phyloP scores from a whole-genome alignment of 2,888 invertebrate genomes.

The Lissonota sp. region DNA sequence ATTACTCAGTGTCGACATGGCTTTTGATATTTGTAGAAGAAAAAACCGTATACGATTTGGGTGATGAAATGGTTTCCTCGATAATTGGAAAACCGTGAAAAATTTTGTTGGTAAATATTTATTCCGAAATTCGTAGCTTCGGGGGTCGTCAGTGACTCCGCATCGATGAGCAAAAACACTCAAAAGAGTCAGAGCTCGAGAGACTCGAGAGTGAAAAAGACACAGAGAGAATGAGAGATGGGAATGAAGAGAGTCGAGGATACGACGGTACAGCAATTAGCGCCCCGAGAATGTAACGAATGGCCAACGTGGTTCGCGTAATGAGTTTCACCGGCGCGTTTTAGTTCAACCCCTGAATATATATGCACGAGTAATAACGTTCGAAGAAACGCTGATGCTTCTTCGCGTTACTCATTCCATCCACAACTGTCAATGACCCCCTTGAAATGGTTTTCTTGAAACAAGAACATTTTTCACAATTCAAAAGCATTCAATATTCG shows the following conservation, averaged over 20 bases:
- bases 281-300: conserved; percentile 41
- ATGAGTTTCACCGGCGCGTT: conserved; percentile 42
- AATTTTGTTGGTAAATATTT: conserved; percentile 4
- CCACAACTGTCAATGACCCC: conserved; percentile 15
- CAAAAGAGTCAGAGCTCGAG: conserved; percentile 33
- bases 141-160: neutral
- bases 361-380: conserved; percentile 8
- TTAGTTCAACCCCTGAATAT: conserved; percentile 9
- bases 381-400: conserved; percentile 32
- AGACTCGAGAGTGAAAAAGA: conserved; percentile 6
- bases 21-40: neutral
- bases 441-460: neutral
- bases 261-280: conserved; percentile 51
- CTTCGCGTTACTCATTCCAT: neutral
- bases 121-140: conserved; percentile 9
- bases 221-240: conserved; percentile 23
- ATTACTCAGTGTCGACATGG: neutral
- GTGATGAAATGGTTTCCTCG: neutral
- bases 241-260: conserved; percentile 28
- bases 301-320: conserved; percentile 48
- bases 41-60: neutral
- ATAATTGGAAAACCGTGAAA: neutral
- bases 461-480: neutral
- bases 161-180: conserved; percentile 18
- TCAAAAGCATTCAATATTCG: neutral